Evolutionary conservation across 2,797 vertebrate species (phyloP).

Genomic region (Chlorospingus semifuscus): DNA sequence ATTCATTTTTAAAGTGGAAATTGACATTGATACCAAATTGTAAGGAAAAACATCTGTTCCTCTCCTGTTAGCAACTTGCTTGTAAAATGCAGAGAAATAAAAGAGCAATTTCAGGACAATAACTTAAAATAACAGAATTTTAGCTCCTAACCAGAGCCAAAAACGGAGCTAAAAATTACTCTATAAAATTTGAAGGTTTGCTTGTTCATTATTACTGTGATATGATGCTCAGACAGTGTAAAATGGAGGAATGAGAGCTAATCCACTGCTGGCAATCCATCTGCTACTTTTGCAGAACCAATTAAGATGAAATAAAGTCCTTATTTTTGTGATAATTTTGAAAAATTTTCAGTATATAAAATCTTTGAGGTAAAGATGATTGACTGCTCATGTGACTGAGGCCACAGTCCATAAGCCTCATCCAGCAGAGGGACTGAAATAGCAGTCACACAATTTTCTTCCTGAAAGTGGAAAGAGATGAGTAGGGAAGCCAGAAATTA

Average conservation of each 20-base stretch:
- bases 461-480: neutral
- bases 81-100: neutral
- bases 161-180: neutral
- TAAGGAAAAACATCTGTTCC: neutral
- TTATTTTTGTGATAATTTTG: neutral
- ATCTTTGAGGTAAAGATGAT: neutral
- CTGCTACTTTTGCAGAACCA: neutral
- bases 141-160: neutral
- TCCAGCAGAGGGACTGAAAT: neutral
- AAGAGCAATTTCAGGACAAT: neutral
- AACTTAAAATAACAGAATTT: neutral
- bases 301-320: neutral
- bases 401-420: neutral
- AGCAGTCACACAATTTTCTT: neutral
- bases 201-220: neutral
- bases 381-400: neutral
- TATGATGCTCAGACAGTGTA: neutral
- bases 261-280: neutral
- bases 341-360: neutral
- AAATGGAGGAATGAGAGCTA: neutral
- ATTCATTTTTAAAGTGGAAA: neutral
- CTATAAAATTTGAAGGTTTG: neutral
- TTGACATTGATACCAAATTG: neutral
- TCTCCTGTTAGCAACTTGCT: neutral
- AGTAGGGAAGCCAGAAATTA: neutral